Evolutionary conservation across 2,113 vertebrate species (phyloP).

Genomic region (Elanoides forficatus): DNA sequence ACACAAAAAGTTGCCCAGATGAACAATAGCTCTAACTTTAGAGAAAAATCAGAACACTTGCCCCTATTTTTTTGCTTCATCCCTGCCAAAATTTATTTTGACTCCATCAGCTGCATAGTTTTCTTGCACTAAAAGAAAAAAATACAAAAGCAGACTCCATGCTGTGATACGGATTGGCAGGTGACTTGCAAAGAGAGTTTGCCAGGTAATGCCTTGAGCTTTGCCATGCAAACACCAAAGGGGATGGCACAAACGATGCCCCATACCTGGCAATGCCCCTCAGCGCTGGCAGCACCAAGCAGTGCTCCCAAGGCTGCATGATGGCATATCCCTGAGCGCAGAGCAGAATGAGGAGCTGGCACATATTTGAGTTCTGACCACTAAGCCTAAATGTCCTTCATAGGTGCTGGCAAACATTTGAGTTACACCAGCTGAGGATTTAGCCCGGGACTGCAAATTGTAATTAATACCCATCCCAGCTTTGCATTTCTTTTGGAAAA

Average conservation of each 20-base stretch:
- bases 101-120: not conserved
- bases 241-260: rapidly evolving
- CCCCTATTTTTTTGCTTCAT: not conserved
- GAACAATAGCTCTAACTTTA: conserved; percentile 26
- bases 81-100: not conserved
- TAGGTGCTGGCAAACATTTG: rapidly evolving
- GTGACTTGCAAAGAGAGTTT: not conserved
- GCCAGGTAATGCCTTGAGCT: not conserved
- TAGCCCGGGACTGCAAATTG: rapidly evolving
- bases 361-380: not conserved
- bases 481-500: not conserved
- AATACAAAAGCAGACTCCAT: not conserved
- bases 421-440: not conserved
- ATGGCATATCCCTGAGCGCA: not conserved
- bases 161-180: not conserved
- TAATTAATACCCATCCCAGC: not conserved
- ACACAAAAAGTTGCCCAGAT: not conserved
- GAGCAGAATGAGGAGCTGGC: not conserved
- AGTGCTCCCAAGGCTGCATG: rapidly evolving
- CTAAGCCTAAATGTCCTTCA: not conserved
- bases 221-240: not conserved
- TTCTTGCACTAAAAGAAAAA: not conserved
- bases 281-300: rapidly evolving
- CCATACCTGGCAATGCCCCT: not conserved
- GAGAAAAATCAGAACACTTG: not conserved